Conservation (phyloP, 2,888 invertebrate genomes). For the Drosophila aldrichi region DNA sequence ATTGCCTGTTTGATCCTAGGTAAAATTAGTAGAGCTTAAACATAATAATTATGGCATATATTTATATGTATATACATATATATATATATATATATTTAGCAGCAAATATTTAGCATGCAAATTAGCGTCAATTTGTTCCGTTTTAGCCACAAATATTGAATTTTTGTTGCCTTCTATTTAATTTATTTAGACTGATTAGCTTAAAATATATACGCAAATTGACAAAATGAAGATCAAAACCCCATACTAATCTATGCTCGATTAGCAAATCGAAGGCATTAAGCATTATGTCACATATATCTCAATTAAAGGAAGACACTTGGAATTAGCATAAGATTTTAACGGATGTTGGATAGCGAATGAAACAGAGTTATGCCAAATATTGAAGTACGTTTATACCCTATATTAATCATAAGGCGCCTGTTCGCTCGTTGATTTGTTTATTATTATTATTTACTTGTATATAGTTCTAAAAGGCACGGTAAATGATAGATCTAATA, state of each 20-base stretch:
- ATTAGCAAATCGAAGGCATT: slow-evolving; percentile 32
- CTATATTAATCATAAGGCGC: slow-evolving; percentile 39
- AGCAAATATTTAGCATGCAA: slow-evolving; percentile 62
- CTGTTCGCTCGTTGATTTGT: slow-evolving; percentile 25
- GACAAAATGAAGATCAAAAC: slow-evolving; percentile 27
- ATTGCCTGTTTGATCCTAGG: slow-evolving; percentile 26
- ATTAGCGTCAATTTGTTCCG: slow-evolving; percentile 58
- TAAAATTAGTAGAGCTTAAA: slow-evolving; percentile 35
- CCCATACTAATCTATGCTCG: slow-evolving; percentile 35
- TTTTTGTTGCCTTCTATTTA: slow-evolving; percentile 64
- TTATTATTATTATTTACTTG: slow-evolving; percentile 17
- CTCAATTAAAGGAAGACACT: slow-evolving; percentile 51
- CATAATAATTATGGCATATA: slow-evolving; percentile 21
- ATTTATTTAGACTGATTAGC: slow-evolving; percentile 82
- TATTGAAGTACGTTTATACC: slow-evolving; percentile 53
- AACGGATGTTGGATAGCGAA: slow-evolving; percentile 54
- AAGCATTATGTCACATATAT: slow-evolving; percentile 19
- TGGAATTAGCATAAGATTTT: slow-evolving; percentile 54
- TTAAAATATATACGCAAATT: slow-evolving; percentile 68
- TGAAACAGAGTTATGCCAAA: slow-evolving; percentile 59
- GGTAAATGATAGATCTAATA: slow-evolving; percentile 71
- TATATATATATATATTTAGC: slow-evolving; percentile 49
- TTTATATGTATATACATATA: slow-evolving; percentile 24
- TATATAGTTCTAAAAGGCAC: slow-evolving; percentile 70
- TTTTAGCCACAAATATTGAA: slow-evolving; percentile 50